phyloP scores from a whole-genome alignment of 2,797 vertebrate species.

The Acanthurus lineatus region DNA sequence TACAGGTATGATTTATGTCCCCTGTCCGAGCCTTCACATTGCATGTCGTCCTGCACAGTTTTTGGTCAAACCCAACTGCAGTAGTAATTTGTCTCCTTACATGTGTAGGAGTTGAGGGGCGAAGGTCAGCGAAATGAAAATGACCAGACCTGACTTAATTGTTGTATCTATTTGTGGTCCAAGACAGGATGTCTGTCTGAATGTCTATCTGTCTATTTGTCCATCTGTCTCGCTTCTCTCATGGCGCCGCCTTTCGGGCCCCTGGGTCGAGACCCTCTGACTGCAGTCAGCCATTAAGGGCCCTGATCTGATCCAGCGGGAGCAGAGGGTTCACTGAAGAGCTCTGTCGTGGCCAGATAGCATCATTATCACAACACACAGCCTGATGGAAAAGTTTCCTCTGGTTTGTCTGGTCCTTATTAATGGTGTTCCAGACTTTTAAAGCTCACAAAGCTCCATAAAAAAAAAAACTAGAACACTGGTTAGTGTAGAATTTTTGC shows the following conservation, averaged over 20 bases:
- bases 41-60: slow-evolving; percentile 54
- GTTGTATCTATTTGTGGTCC: slow-evolving; percentile 81
- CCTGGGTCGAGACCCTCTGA: slow-evolving; percentile 61
- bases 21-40: slow-evolving; percentile 72
- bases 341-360: slow-evolving; percentile 56
- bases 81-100: slow-evolving; percentile 79
- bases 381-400: slow-evolving; percentile 34
- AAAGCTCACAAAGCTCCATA: neutral
- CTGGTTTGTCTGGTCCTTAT: slow-evolving; percentile 18
- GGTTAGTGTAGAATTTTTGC: neutral
- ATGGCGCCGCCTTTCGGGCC: slow-evolving; percentile 67
- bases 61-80: slow-evolving; percentile 72
- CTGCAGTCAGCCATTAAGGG: slow-evolving; percentile 53
- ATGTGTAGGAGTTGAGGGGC: slow-evolving; percentile 76
- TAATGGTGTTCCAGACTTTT: slow-evolving; percentile 1
- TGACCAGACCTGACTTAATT: slow-evolving; percentile 83
- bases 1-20: slow-evolving; percentile 93
- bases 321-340: slow-evolving; percentile 48
- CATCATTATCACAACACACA: slow-evolving; percentile 73
- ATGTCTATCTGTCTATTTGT: slow-evolving; percentile 74
- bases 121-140: slow-evolving; percentile 82
- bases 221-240: slow-evolving; percentile 70
- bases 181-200: slow-evolving; percentile 79
- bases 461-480: slow-evolving; percentile 3
- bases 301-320: slow-evolving; percentile 73